Evolutionary conservation across 2,888 invertebrate species (phyloP), one percentile per base, ranked within the genome.

Genomic region (Dusona sp.): DNA sequence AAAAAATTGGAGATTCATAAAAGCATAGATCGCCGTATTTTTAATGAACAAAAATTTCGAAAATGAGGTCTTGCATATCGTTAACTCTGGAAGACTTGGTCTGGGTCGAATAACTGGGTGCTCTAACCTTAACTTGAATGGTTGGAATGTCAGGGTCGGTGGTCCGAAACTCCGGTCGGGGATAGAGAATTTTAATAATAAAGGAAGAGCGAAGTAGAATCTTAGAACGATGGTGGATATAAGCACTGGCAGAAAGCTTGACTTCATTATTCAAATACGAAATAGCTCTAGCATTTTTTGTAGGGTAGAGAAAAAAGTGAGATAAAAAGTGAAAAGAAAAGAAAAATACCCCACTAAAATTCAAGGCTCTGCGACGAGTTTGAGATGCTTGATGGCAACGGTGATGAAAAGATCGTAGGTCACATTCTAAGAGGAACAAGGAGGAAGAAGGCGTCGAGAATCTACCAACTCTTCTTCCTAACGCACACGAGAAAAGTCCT

Each of bases 371-470:
- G 54, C 19, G 48, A 68, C 51, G 65, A 70, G 61, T 64, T 70
- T n/a, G 79, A 78, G 74, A 74, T 61, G 45, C 79, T 82, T 65
- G 82, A 79, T 70, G 75, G 82, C 19, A 45, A 51, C 22, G 67
- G 22, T 57, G 74, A 68, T 85, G 82, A 83, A 86, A 86, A 85
- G 85, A 72, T 79, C 83, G 75, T 36, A 68, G 85, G 73, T 81
- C 85, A 78, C 82, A 79, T 68, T 80, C 80, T 64, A 57, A 61
- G 22, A 68, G 61, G 42, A 19, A 25, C 48, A 36, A 77, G 36
- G 45, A 45, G 29, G 57, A 65, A 48, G 57, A 33, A 83, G 79
- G 79, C 79, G 79, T 74, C 22, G 78, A 83, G 74, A 73, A 78
- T 65, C 73, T 67, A 79, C 78, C 54, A 45, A 33, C 38, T 64